phyloP scores from a whole-genome alignment of 2,797 vertebrate genomes.

The Chanos chanos region DNA sequence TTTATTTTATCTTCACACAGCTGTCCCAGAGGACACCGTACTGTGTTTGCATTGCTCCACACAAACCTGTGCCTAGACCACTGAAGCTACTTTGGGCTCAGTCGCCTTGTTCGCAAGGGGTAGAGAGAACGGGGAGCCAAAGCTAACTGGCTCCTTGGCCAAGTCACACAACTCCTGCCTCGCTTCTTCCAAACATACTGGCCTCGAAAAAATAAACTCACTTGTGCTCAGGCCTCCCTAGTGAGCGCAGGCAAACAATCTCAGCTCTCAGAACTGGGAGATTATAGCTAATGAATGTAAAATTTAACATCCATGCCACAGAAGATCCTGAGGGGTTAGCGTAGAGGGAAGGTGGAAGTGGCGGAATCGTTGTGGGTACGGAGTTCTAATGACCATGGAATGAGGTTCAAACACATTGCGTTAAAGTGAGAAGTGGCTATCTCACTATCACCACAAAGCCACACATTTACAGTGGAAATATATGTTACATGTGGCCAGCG shows the following conservation, averaged over 20 bases:
- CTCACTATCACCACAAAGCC: constrained; percentile 1
- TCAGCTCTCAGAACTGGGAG: constrained; percentile 21
- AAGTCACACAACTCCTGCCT: constrained; percentile 53
- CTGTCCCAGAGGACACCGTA: constrained; percentile 23
- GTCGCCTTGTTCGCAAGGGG: constrained; percentile 49
- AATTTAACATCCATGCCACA: constrained; percentile 30
- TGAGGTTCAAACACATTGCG: neutral
- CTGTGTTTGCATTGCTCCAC: constrained; percentile 42
- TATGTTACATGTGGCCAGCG: too few species aligned
- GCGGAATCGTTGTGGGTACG: constrained; percentile 12
- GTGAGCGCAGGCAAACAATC: constrained; percentile 33
- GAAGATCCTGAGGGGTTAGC: constrained; percentile 18
- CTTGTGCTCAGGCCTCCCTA: constrained; percentile 41
- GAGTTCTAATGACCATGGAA: constrained; percentile 7
- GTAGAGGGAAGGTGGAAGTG: constrained; percentile 17
- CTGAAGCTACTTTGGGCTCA: constrained; percentile 47
- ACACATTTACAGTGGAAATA: constrained; percentile 17
- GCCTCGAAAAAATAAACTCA: constrained; percentile 50
- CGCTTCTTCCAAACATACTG: constrained; percentile 48
- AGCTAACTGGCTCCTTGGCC: constrained; percentile 54
- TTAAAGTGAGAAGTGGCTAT: neutral
- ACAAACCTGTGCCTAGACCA: constrained; percentile 36
- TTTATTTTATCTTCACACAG: constrained; percentile 33
- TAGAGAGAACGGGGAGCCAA: constrained; percentile 57
- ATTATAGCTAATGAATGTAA: constrained; percentile 44